Conservation (phyloP, 2,797 vertebrate species). For the Adelosebastes latens region DNA sequence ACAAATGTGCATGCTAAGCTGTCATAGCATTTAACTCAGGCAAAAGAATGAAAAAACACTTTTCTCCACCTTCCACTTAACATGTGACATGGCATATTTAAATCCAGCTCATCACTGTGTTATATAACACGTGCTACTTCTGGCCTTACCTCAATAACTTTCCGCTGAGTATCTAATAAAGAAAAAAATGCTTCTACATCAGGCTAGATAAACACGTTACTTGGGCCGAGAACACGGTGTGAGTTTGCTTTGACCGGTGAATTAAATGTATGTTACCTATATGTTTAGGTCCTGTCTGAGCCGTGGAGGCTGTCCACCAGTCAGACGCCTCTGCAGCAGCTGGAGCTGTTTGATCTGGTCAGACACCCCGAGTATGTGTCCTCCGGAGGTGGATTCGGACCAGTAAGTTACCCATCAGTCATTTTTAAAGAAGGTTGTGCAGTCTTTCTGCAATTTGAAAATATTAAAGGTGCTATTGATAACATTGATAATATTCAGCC, state of each 20-base stretch:
- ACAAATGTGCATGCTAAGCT: neutral
- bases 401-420: slow-evolving; percentile 82
- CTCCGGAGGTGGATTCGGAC: slow-evolving; percentile 95
- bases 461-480: neutral
- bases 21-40: neutral
- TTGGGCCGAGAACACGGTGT: neutral
- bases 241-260: neutral
- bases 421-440: neutral
- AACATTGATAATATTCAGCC: too few species aligned
- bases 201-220: neutral
- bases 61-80: neutral
- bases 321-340: slow-evolving; percentile 94
- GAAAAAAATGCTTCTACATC: neutral
- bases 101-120: neutral
- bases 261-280: neutral
- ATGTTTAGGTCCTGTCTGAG: slow-evolving; percentile 91
- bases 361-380: slow-evolving; percentile 88
- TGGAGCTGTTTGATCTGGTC: slow-evolving; percentile 88
- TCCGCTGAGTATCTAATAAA: neutral
- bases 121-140: neutral
- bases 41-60: neutral
- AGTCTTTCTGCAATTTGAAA: neutral
- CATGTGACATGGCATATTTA: neutral
- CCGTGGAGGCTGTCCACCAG: slow-evolving; percentile 97
- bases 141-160: neutral